phyloP scores from a whole-genome alignment of 2,797 vertebrate species.

The Anabas testudineus region DNA sequence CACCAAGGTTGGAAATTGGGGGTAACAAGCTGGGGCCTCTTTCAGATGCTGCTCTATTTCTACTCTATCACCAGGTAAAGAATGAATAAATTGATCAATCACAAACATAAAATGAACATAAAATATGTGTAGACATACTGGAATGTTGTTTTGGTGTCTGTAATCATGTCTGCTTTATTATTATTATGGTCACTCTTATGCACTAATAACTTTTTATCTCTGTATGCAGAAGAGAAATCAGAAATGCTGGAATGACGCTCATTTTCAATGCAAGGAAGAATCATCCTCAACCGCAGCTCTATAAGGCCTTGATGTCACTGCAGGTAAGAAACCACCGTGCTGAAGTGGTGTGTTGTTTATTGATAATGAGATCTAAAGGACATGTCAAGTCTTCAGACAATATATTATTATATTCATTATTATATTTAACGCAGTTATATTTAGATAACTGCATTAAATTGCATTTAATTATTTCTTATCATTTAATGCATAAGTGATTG shows the following conservation, averaged over 20 bases:
- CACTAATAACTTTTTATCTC: not conserved
- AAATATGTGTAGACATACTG: not conserved
- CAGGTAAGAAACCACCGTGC: constrained; percentile 81
- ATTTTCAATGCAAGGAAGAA: constrained; percentile 89
- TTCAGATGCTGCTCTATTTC: constrained; percentile 87
- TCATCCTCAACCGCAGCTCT: constrained; percentile 79
- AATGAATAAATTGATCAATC: not conserved
- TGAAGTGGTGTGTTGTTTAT: constrained; percentile 1
- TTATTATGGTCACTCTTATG: not conserved
- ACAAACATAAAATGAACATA: not conserved
- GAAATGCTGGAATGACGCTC: constrained; percentile 84
- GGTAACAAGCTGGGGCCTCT: constrained; percentile 84
- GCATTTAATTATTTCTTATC: not conserved
- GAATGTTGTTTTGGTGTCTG: not conserved
- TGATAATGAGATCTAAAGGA: constrained; percentile 19
- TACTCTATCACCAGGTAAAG: constrained; percentile 88
- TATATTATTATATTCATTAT: too few relatives aligned
- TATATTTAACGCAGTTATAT: too few relatives aligned
- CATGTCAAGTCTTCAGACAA: constrained; percentile 28
- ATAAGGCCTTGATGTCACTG: constrained; percentile 84
- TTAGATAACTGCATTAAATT: too few relatives aligned
- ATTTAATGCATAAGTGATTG: not conserved
- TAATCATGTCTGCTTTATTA: constrained; percentile 1
- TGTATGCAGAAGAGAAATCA: constrained; percentile 83
- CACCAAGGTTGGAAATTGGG: constrained; percentile 84